phyloP scores from a whole-genome alignment of 2,113 vertebrate species.

The Amphiprion percula region DNA sequence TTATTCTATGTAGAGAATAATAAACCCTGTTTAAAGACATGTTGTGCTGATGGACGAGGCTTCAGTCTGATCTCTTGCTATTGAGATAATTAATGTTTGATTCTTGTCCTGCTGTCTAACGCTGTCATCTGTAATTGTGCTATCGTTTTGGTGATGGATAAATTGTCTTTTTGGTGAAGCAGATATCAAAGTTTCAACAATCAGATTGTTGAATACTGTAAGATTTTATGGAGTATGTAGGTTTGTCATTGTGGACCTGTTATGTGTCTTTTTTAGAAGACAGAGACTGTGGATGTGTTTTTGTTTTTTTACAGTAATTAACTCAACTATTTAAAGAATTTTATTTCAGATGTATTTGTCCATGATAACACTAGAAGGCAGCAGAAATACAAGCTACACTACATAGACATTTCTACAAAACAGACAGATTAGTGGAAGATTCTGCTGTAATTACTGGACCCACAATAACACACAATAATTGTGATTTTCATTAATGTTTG shows the following conservation, averaged over 20 bases:
- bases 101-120: constrained; percentile 3
- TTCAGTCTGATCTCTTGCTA: not conserved
- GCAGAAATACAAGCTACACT: not conserved
- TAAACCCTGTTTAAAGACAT: too few species aligned
- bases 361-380: not conserved
- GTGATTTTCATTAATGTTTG: constrained; percentile 9
- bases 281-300: too few species aligned
- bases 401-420: not conserved
- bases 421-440: not conserved
- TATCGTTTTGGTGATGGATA: constrained; percentile 34
- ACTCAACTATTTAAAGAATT: constrained; percentile 24
- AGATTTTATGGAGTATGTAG: not conserved
- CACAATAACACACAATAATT: not conserved
- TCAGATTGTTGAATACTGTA: too few species aligned
- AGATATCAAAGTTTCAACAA: too few species aligned
- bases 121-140: not conserved
- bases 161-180: too few species aligned
- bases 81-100: constrained; percentile 10
- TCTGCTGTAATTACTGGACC: not conserved
- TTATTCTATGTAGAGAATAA: too few species aligned
- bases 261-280: too few species aligned
- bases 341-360: not conserved
- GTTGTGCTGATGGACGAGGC: too few species aligned
- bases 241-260: not conserved
- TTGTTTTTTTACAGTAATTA: not conserved